These are phyloP conservation scores for Penaeus vannamei DNA, from an alignment of 1,140 invertebrate species.

Conservation along the genomic window DNA sequence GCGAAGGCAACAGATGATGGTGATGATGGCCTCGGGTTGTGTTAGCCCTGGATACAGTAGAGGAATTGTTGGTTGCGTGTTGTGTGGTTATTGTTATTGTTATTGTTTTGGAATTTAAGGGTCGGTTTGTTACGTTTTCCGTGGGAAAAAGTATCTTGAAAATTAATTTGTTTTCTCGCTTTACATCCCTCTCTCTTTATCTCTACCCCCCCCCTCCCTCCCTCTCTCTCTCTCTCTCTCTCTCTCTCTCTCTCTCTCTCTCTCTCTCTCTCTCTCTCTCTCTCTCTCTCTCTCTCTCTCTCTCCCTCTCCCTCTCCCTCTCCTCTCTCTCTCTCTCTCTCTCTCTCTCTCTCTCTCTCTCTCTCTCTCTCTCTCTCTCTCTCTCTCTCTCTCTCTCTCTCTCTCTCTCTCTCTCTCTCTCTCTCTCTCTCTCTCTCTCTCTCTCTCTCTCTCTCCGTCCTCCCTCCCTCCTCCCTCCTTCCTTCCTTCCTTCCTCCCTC, in stretches of 20 bases:
- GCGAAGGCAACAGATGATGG: too few species aligned
- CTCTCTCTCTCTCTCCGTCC: not conserved
- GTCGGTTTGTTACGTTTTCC: too few species aligned
- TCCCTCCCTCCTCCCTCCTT: not conserved
- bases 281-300: not conserved
- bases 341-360: not conserved
- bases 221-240: not conserved
- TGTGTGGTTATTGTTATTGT: too few species aligned
- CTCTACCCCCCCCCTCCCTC: not conserved
- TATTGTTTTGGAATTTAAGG: too few species aligned
- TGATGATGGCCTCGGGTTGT: too few species aligned
- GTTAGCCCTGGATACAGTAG: too few species aligned
- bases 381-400: not conserved
- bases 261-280: slow-evolving; percentile 12
- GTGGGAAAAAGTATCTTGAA: too few species aligned
- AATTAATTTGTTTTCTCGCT: not conserved
- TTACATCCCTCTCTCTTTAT: not conserved
- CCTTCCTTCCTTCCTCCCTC: not conserved
- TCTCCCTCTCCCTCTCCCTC: not conserved
- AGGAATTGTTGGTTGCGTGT: too few species aligned
- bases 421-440: not conserved
- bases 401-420: not conserved
- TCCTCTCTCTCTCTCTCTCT: not conserved
- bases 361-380: too few species aligned
- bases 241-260: not conserved